Percentiles rank a stretch among this genome's conserved stretches.
Evolutionary conservation across 2,888 invertebrate species (phyloP).

Genomic region (Leptopilina syphax): DNA sequence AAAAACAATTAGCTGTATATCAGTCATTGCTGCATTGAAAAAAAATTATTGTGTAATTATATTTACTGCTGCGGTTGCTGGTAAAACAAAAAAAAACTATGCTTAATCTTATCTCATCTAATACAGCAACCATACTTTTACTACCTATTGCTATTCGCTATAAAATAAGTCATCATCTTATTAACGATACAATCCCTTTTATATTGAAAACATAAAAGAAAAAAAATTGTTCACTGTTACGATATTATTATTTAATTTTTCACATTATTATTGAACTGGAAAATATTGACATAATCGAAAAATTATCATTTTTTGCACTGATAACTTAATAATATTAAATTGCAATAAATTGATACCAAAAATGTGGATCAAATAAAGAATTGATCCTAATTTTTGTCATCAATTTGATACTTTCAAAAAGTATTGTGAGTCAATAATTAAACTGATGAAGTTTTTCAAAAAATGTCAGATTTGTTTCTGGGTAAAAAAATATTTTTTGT

Average conservation of each 20-base stretch:
- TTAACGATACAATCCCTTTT: slow-evolving; percentile 22
- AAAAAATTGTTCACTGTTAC: not conserved
- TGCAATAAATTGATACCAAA: too few relatives aligned
- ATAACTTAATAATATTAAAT: too few relatives aligned
- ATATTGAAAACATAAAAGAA: not conserved
- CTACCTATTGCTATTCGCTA: slow-evolving; percentile 51
- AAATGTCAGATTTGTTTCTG: too few relatives aligned
- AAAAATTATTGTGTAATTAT: slow-evolving; percentile 54
- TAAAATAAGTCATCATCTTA: not conserved
- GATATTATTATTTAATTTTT: not conserved
- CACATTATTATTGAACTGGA: not conserved
- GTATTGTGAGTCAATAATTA: too few relatives aligned
- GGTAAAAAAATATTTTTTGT: too few relatives aligned
- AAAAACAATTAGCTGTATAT: slow-evolving; percentile 66
- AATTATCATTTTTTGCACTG: not conserved
- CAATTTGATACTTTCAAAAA: too few relatives aligned
- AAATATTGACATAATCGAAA: not conserved
- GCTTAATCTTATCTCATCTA: slow-evolving; percentile 42
- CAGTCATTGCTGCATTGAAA: slow-evolving; percentile 64
- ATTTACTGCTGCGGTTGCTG: slow-evolving; percentile 42
- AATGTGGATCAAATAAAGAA: too few relatives aligned
- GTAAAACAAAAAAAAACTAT: slow-evolving; percentile 30
- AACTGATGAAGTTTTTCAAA: too few relatives aligned
- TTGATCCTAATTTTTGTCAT: too few relatives aligned
- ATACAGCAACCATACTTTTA: slow-evolving; percentile 44